Conservation (phyloP, 2,113 vertebrate species). For the Cottus gobio region DNA sequence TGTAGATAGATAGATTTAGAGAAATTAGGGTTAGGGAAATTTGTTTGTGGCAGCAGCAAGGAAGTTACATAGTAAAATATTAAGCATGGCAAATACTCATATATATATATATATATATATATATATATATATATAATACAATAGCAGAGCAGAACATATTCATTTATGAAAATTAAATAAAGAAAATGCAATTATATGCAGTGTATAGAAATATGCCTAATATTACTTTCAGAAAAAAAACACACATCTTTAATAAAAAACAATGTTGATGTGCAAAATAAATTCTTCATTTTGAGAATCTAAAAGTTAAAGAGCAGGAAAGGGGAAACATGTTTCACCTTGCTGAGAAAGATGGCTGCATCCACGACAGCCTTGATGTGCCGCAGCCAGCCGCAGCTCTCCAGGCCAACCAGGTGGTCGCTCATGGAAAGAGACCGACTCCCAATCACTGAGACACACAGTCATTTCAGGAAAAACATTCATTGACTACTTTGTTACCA, state of each 20-base stretch:
- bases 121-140: no score
- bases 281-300: not conserved
- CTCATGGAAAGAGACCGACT: constrained; percentile 89
- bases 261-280: not conserved
- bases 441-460: constrained; percentile 84
- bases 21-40: no score
- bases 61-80: no score
- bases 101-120: no score
- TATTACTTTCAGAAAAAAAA: not conserved
- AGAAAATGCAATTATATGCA: no score
- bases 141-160: no score
- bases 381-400: constrained; percentile 94
- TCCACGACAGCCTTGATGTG: constrained; percentile 96
- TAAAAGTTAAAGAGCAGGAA: not conserved
- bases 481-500: not conserved
- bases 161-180: no score
- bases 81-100: no score
- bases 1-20: no score
- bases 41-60: no score
- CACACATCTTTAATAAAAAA: not conserved
- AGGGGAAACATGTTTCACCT: constrained; percentile 80
- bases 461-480: not conserved
- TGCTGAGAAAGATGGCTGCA: constrained; percentile 92
- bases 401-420: constrained; percentile 93
- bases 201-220: not conserved